These are phyloP conservation scores for Sparidentex hasta DNA, from an alignment of 2,797 vertebrate species.

Conservation along the genomic window DNA sequence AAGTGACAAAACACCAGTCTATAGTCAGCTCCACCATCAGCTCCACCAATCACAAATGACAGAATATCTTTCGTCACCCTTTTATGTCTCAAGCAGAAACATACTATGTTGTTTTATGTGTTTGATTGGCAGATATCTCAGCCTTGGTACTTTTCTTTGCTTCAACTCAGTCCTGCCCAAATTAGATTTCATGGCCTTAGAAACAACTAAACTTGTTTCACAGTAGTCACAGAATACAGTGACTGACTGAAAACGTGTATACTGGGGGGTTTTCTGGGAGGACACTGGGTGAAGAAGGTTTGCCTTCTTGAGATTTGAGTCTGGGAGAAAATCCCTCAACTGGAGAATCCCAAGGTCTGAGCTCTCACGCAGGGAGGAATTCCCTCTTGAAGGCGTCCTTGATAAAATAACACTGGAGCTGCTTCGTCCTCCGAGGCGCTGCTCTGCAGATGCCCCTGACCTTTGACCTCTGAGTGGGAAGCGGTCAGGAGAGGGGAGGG, in stretches of 20 bases:
- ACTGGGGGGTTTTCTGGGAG: too few relatives aligned
- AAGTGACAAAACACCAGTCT: neutral
- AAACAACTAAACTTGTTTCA: too few relatives aligned
- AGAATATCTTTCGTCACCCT: too few relatives aligned
- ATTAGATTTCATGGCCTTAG: too few relatives aligned
- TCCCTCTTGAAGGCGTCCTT: slow-evolving; percentile 19
- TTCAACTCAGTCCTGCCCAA: too few relatives aligned
- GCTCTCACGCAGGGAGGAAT: slow-evolving; percentile 17
- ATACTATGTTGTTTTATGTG: too few relatives aligned
- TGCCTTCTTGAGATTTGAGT: neutral
- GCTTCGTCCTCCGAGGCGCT: slow-evolving; percentile 3
- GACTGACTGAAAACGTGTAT: too few relatives aligned
- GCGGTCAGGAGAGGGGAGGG: neutral
- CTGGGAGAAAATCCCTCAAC: neutral
- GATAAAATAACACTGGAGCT: slow-evolving; percentile 34
- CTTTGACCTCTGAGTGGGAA: slow-evolving; percentile 16
- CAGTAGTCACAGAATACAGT: too few relatives aligned
- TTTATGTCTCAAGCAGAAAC: too few relatives aligned
- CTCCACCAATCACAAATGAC: neutral
- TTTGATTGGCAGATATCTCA: too few relatives aligned
- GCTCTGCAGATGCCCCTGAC: slow-evolving; percentile 24
- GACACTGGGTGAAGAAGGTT: neutral
- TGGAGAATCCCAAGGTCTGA: neutral
- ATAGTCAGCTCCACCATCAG: neutral
- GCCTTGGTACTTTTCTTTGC: too few relatives aligned